Evolutionary conservation across 2,113 vertebrate species (phyloP), one percentile per base, ranked within the genome.

Genomic region (Cyphomyrus plagiostoma): DNA sequence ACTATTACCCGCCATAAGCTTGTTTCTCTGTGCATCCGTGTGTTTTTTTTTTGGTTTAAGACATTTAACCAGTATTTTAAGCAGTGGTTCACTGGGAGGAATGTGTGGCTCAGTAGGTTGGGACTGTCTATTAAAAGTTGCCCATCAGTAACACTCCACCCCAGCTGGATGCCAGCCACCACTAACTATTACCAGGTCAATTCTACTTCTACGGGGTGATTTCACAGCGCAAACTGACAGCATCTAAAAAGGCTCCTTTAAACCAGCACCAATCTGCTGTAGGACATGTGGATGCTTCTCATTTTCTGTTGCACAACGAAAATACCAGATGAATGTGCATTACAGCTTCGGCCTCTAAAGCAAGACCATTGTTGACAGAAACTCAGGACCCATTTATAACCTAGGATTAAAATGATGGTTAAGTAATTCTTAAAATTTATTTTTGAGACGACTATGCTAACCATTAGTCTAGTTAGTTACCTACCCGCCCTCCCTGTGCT

Each of bases 1-100:
- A 93, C 94, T 93, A 94, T 30, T 90, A 52, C 19, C 42, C 56
- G 49, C 77, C 39, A 23, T 48, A 23, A 48, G 7, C 19, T 84
- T n/a, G 6, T 84, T 46, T 46, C 45, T 48, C 21, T 48, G 39
- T 82, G 87, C 50, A 26, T 82, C 35, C 19, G 50, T 48, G 23
- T 82, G 1, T 82, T 13, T 49, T 88, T 17, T 62, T 53, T 13
- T 39, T 17, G 3, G 4, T 39, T 48, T 66, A 66, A 66, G 30
- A 26, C 13, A 62, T 62, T n/a, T 62, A n/a, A 62, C 58, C 23
- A n/a, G 23, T n/a, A 23, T 10, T 62, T 26, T 26, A 66, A 30
- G n/a, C 9, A 11, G 62, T 10, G n/a, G 9, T 26, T 66, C n/a
- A 1, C n/a, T 26, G 62, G n/a, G 62, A 66, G 62, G 10, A 66